phyloP scores from a whole-genome alignment of 92 coral and sea anemone genomes.

The Micromussa lordhowensis region DNA sequence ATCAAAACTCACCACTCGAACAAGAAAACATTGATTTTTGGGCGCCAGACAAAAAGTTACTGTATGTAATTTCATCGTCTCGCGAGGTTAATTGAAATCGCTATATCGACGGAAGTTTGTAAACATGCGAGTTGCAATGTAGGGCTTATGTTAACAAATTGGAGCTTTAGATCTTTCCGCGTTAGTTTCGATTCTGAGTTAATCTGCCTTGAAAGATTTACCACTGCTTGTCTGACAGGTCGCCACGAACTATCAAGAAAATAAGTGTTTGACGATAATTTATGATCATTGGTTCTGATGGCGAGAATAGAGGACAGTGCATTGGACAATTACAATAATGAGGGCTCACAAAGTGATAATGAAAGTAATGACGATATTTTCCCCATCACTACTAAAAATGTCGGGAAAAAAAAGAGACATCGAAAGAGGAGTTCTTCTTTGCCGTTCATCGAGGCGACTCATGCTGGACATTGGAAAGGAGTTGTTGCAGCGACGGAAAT shows the following conservation, averaged over 20 bases:
- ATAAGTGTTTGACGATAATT: conserved; percentile 2
- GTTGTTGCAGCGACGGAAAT: conserved; percentile 1
- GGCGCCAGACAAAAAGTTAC: conserved; percentile 1
- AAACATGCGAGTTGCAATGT: not conserved
- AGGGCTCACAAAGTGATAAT: conserved; percentile 39
- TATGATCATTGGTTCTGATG: conserved; percentile 22
- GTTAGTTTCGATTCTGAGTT: not conserved
- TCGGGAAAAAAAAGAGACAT: not conserved
- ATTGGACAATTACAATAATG: conserved; percentile 30
- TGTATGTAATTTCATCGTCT: conserved; percentile 9
- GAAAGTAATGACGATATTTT: conserved; percentile 51
- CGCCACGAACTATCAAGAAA: not conserved
- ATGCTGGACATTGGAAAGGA: conserved; percentile 28
- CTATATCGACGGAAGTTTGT: conserved; percentile 19
- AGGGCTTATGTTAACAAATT: conserved; percentile 14
- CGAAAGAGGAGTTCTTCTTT: conserved; percentile 60
- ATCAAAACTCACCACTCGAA: not conserved
- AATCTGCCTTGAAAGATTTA: not conserved
- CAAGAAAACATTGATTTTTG: not conserved
- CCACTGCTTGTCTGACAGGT: not conserved
- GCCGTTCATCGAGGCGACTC: conserved; percentile 49
- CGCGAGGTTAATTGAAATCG: conserved; percentile 15
- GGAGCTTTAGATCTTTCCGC: not conserved
- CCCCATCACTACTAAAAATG: conserved; percentile 41
- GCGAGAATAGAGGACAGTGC: conserved; percentile 24